Conservation (phyloP, 2,888 invertebrate genomes). For the Drepana falcataria region DNA sequence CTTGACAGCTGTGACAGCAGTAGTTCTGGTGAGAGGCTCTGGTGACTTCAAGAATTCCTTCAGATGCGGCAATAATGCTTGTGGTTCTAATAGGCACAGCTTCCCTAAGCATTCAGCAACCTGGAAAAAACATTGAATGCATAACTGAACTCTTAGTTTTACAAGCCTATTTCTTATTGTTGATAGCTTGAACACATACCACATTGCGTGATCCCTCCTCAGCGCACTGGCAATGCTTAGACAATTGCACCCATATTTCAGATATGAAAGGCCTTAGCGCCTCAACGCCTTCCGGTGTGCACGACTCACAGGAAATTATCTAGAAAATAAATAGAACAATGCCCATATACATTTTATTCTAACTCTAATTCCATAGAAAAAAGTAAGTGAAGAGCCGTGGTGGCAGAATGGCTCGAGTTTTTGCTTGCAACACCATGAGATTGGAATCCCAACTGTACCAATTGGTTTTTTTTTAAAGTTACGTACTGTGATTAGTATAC, state of each 20-base stretch:
- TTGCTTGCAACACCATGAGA: too few species aligned
- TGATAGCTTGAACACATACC: constrained; percentile 77
- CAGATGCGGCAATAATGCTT: constrained; percentile 90
- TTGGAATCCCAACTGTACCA: too few species aligned
- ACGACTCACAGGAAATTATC: constrained; percentile 91
- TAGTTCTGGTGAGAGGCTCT: constrained; percentile 93
- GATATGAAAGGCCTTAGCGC: constrained; percentile 89
- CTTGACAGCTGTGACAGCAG: constrained; percentile 98
- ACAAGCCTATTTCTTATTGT: neutral
- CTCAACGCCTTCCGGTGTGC: constrained; percentile 85
- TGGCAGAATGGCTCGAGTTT: too few species aligned
- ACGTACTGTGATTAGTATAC: too few species aligned
- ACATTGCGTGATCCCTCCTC: constrained; percentile 99
- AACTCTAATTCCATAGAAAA: too few species aligned
- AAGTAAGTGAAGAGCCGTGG: too few species aligned
- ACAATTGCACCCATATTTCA: constrained; percentile 94
- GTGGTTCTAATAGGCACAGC: constrained; percentile 95
- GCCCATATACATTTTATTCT: too few species aligned
- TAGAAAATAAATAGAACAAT: constrained; percentile 40
- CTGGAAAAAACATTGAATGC: constrained; percentile 30
- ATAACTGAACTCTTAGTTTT: neutral
- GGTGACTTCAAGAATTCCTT: constrained; percentile 88
- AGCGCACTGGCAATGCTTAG: constrained; percentile 96
- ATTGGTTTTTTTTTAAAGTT: too few species aligned
- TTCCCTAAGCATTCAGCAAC: constrained; percentile 98